Evolutionary conservation across 2,797 vertebrate genomes (phyloP).

Genomic region (Vipera latastei): DNA sequence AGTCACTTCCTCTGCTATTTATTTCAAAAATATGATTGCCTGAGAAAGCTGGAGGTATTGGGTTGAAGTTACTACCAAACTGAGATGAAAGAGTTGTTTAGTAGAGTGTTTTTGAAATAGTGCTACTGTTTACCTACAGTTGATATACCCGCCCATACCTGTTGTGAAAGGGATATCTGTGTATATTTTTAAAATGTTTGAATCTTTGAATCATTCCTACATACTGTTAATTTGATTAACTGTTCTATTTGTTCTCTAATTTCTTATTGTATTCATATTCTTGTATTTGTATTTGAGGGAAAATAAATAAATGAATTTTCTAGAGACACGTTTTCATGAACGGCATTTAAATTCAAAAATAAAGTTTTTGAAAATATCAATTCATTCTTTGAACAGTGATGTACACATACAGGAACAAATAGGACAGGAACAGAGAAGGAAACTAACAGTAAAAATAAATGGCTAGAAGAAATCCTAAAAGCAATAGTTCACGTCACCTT

Average conservation of each 20-base stretch:
- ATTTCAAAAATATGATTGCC: background rate
- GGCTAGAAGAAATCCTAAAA: constrained; percentile 47
- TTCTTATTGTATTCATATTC: background rate
- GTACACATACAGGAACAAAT: constrained; percentile 35
- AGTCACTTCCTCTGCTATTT: background rate
- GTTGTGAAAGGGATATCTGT: constrained; percentile 21
- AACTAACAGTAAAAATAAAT: constrained; percentile 25
- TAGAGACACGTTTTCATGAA: constrained; percentile 46
- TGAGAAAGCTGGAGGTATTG: background rate
- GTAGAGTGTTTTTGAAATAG: background rate
- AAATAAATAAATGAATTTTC: constrained; percentile 20
- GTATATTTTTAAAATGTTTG: constrained; percentile 17
- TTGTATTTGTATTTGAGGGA: background rate
- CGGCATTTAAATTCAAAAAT: constrained; percentile 62
- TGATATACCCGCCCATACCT: background rate
- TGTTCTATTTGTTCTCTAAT: background rate
- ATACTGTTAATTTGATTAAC: constrained; percentile 50
- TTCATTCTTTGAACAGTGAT: constrained; percentile 33
- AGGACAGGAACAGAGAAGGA: constrained; percentile 14
- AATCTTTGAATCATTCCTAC: constrained; percentile 32
- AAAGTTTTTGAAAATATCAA: constrained; percentile 53
- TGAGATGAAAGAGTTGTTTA: background rate
- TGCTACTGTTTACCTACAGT: background rate
- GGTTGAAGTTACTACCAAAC: background rate
- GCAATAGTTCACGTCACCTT: constrained; percentile 24